Evolutionary conservation across 2,797 vertebrate genomes (phyloP), one percentile per base, ranked within the genome.

Genomic region (Alcedo quadribrachys): DNA sequence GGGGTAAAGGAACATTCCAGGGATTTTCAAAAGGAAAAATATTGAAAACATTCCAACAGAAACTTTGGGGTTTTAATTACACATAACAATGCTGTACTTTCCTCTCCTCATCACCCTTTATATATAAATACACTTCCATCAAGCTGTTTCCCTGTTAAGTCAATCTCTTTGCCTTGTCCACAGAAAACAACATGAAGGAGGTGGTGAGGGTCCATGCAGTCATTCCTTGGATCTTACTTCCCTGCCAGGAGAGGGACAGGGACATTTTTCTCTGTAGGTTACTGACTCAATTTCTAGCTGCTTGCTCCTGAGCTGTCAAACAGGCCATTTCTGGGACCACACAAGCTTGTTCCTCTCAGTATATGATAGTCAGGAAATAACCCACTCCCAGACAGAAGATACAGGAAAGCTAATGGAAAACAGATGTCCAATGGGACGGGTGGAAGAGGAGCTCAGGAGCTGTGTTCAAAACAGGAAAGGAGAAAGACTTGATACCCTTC

Each of bases 31-130:
- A 71, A 51, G 8, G 17, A 71, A 85, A 43, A 18, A 51, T 80
- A 30, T 90, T 74, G 40, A 89, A 90, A 83, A 71, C 35, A 90
- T 8, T 93, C 66, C 54, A 81, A 43, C 27, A 75, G 43, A 87
- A 85, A 33, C 12, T 66, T 85, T 21, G 81, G 43, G 2, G 10
- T 11, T 94, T 89, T 89, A 89, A 54, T 77, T 77, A 68, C 40
- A 57, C 4, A 25, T 55, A 83, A 33, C 11, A 78, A 13, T 27
- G 21, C 9, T 51, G 30, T 37, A 55, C 32, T 42, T 79, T 37
- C 6, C n/a, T 5, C 4, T 9, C 22, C 18, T 42, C 27, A 37
- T 19, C 28, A 42, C 3, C 9, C 24, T 81, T 68, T 78, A 37
- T 37, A 37, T 53, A 75, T 81, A 46, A 13, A 6, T 51, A 58